phyloP scores from a whole-genome alignment of 2,113 vertebrate genomes.

The Cynocephalus volans region DNA sequence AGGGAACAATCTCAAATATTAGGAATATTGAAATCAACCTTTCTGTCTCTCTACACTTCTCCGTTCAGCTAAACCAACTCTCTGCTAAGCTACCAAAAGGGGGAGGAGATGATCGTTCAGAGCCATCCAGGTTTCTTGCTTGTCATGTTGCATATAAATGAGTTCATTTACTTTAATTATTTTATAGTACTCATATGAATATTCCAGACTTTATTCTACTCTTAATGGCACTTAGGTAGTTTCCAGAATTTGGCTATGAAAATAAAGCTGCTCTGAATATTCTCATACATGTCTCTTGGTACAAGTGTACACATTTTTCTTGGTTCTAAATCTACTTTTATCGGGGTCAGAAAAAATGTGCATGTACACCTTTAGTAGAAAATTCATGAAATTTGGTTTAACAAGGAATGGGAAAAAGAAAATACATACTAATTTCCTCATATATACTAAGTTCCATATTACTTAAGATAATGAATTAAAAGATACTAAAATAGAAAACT shows the following conservation, averaged over 20 bases:
- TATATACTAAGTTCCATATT: neutral
- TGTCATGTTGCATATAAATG: neutral
- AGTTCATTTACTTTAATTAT: neutral
- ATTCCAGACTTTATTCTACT: neutral
- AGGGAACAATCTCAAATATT: neutral
- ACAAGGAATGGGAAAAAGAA: neutral
- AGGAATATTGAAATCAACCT: neutral
- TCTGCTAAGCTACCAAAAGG: neutral
- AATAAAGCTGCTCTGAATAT: neutral
- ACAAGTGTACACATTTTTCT: neutral
- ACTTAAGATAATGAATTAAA: neutral
- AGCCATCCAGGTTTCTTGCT: neutral
- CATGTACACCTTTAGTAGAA: neutral
- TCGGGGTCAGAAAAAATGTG: neutral
- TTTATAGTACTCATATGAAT: neutral
- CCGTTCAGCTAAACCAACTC: neutral
- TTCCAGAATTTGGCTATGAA: neutral
- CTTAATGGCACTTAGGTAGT: neutral
- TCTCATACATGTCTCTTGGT: neutral
- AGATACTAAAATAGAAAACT: neutral
- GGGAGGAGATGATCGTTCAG: neutral
- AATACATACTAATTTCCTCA: neutral
- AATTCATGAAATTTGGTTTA: neutral
- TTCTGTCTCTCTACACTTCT: neutral
- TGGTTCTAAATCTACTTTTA: neutral